Conservation (phyloP, 2,113 vertebrate species). For the Planiliza haematocheilus region DNA sequence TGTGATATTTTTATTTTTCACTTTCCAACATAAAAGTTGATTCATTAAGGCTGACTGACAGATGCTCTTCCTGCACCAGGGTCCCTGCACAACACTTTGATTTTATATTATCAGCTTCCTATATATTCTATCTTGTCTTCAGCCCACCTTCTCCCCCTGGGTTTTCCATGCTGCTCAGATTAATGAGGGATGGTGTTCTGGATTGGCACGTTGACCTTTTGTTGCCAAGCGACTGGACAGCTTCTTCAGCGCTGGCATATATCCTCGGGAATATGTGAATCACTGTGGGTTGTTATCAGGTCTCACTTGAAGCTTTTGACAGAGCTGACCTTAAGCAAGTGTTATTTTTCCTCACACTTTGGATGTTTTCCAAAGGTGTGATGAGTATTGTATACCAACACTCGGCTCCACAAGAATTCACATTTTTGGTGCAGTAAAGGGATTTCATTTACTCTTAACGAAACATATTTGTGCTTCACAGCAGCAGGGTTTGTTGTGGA, state of each 20-base stretch:
- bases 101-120: not conserved
- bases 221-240: slow-evolving; percentile 53
- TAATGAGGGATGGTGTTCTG: slow-evolving; percentile 46
- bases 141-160: not conserved
- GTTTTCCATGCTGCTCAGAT: slow-evolving; percentile 16
- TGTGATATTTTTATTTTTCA: slow-evolving; percentile 35
- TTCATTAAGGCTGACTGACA: not conserved
- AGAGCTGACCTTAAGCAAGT: slow-evolving; percentile 57
- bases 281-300: slow-evolving; percentile 37
- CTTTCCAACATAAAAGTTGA: slow-evolving; percentile 12
- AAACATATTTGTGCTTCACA: not conserved
- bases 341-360: slow-evolving; percentile 2
- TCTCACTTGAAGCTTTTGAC: slow-evolving; percentile 38
- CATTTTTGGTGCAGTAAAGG: not conserved
- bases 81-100: not conserved
- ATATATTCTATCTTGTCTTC: not conserved
- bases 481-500: not conserved
- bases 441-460: too few species aligned
- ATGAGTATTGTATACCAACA: slow-evolving; percentile 3
- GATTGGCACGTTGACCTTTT: slow-evolving; percentile 63
- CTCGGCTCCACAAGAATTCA: not conserved
- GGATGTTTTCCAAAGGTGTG: slow-evolving; percentile 21
- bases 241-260: slow-evolving; percentile 31
- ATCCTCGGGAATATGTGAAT: slow-evolving; percentile 22
- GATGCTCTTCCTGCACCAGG: not conserved